Evolutionary conservation across 2,888 invertebrate genomes (phyloP).

Genomic region (Amphipyra tragopoginis): DNA sequence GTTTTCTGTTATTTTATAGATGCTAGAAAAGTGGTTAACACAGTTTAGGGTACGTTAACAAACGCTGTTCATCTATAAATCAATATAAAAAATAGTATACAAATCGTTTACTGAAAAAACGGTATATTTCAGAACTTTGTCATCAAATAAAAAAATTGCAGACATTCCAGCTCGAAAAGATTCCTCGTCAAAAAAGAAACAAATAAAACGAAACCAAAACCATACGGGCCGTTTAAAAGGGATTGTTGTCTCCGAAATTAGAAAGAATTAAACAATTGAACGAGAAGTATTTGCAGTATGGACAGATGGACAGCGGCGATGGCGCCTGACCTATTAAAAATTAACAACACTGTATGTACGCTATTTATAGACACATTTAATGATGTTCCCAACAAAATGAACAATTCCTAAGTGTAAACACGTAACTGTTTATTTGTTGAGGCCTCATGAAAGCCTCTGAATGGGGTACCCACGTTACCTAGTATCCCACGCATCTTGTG

Average conservation of each 20-base stretch:
- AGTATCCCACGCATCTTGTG: slow-evolving; percentile 37
- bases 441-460: slow-evolving; percentile 26
- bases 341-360: slow-evolving; percentile 17
- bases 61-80: too few species aligned
- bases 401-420: slow-evolving; percentile 10
- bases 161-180: slow-evolving; percentile 1
- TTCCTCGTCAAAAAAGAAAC: neutral
- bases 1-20: neutral
- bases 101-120: too few species aligned
- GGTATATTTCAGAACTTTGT: neutral
- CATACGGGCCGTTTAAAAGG: slow-evolving; percentile 31
- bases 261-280: slow-evolving; percentile 76
- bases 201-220: slow-evolving; percentile 18
- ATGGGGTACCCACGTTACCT: slow-evolving; percentile 39
- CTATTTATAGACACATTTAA: slow-evolving; percentile 24
- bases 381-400: slow-evolving; percentile 13
- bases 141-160: slow-evolving; percentile 19
- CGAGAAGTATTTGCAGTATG: slow-evolving; percentile 47
- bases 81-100: too few species aligned
- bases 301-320: slow-evolving; percentile 28
- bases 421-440: slow-evolving; percentile 30
- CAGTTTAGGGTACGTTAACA: too few species aligned
- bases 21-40: neutral
- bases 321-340: slow-evolving; percentile 40
- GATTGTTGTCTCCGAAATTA: slow-evolving; percentile 65